Percentiles rank a stretch among this genome's conserved stretches.
phyloP scores from a whole-genome alignment of 2,888 invertebrate genomes.

The Melieria omissa region DNA sequence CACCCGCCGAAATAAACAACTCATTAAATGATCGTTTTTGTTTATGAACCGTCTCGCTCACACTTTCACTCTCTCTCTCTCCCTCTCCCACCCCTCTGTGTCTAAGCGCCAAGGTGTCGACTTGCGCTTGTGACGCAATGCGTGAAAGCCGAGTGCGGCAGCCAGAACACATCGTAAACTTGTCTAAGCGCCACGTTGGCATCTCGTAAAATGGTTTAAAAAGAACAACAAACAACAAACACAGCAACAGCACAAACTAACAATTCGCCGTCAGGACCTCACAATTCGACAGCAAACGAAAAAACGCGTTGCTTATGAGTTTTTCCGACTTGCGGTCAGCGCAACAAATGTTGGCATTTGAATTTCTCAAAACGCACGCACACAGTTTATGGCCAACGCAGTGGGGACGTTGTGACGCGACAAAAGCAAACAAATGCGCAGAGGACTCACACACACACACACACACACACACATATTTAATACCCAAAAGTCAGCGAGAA shows the following conservation, averaged over 20 bases:
- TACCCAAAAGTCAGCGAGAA: not conserved
- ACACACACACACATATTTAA: not conserved
- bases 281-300: conserved; percentile 11
- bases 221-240: conserved; percentile 27
- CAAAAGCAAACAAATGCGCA: conserved; percentile 31
- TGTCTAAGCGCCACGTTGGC: conserved; percentile 29
- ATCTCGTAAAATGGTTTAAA: conserved; percentile 35
- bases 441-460: not conserved
- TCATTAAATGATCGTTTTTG: conserved; percentile 12
- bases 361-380: not conserved
- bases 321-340: conserved; percentile 35
- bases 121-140: not conserved
- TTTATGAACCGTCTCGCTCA: not conserved
- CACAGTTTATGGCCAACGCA: too few relatives aligned
- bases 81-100: too few relatives aligned
- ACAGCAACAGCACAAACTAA: not conserved
- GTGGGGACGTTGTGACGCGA: conserved; percentile 8
- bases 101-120: too few relatives aligned
- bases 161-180: not conserved
- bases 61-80: too few relatives aligned
- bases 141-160: not conserved
- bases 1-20: conserved; percentile 26
- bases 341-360: not conserved
- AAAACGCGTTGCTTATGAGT: not conserved
- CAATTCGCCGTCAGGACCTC: conserved; percentile 19